Base-by-base conservation (phyloP, 2,888 invertebrate genomes). In the Strigamia crassipes region DNA sequence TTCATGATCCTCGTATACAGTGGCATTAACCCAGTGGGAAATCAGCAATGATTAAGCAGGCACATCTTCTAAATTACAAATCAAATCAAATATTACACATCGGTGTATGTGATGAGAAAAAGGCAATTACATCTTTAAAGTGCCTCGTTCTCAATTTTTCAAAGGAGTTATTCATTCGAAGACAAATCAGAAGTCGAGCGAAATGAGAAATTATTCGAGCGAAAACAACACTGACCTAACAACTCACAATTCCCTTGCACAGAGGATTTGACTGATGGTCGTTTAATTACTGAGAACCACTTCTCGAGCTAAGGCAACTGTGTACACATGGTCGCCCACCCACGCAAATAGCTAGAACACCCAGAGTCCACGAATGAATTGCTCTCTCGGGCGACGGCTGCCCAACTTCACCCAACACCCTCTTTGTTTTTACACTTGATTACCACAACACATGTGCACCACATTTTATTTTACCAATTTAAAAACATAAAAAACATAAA, bases 221-320 rank as follows among this genome's bases (percentile, higher is more conserved):
- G 73, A 27, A 73, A 73, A 73, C 73, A 73, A 73, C 73, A 73
- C 73, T 73, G 73, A 73, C 73, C 73, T 27, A 73, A 73, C 73
- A 73, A 73, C 73, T 73, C 73, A 73, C 73, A 73, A 73, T 31
- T 73, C 73, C 31, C 73, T 27, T 15, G 31, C 73, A 73, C 27
- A 18, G 56, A 38, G 56, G 27, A 73, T 73, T 73, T 73, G 73
- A 73, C 73, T 73, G 73, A 73, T 73, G 73, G 73, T 73, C 73
- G 73, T 73, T 73, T 73, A 73, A 73, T 73, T 73, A 73, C 73
- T 56, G 56, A 56, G 56, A 56, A 56, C 56, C 56, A 56, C 56
- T 56, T 56, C 56, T 56, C 56, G 18, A 56, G 56, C 56, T 56
- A 56, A 73, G 31, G 73, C 27, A 73, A 31, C 27, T 73, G 73